A percentile compares a stretch with the other conserved stretches of the same genome.
These are phyloP conservation scores for Andrena chrysosceles DNA, from an alignment of 2,888 invertebrate genomes.

Conservation along the genomic window DNA sequence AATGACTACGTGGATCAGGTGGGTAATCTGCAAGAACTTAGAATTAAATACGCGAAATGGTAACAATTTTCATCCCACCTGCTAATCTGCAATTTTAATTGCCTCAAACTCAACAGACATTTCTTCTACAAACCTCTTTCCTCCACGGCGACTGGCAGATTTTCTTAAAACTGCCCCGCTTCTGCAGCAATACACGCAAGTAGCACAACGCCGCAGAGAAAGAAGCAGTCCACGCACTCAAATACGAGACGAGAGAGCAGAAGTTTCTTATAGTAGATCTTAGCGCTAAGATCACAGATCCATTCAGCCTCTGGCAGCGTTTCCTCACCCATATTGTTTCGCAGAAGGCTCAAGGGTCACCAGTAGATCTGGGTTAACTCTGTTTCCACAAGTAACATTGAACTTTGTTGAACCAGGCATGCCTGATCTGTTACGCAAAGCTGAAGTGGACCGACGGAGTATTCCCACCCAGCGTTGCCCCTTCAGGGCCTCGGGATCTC, in stretches of 20 bases:
- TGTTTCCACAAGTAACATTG: slow-evolving; percentile 59
- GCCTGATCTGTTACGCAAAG: slow-evolving; percentile 40
- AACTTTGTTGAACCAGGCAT: slow-evolving; percentile 47
- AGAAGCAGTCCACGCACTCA: no score
- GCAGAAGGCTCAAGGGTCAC: not conserved
- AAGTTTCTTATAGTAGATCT: not conserved
- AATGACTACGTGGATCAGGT: slow-evolving; percentile 83
- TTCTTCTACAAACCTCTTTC: no score
- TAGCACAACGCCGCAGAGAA: no score
- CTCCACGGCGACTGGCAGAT: no score
- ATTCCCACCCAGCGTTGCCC: not conserved
- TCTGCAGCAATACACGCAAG: no score
- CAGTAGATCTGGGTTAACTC: slow-evolving; percentile 48
- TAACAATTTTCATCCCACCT: no score
- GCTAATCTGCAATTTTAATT: no score
- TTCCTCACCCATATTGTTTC: slow-evolving; percentile 13
- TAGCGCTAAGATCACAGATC: not conserved
- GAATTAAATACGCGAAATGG: not conserved
- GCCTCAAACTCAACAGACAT: no score
- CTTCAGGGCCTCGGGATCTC: not conserved
- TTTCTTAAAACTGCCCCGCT: no score
- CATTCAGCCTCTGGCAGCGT: not conserved
- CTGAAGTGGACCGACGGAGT: not conserved
- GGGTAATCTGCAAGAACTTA: slow-evolving; percentile 10
- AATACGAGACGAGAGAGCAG: not conserved